These are phyloP conservation scores for Lepus oiostolus DNA, from an alignment of 2,797 vertebrate genomes.

Conservation along the genomic window DNA sequence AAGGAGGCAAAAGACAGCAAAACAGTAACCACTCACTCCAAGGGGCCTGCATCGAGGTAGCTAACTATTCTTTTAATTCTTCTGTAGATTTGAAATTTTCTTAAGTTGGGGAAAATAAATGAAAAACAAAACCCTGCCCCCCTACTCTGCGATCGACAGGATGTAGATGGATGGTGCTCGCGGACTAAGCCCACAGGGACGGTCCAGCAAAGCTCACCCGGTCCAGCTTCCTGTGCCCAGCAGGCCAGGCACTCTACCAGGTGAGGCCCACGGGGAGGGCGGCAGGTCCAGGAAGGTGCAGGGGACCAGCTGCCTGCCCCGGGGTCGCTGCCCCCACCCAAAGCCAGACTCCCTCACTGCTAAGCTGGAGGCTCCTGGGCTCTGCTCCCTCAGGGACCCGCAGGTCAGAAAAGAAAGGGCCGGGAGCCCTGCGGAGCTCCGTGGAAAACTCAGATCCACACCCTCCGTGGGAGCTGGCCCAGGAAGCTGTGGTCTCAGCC, in stretches of 20 bases:
- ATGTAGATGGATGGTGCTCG: neutral
- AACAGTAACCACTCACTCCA: neutral
- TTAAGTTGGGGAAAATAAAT: neutral
- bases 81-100: slow-evolving; percentile 20
- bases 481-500: neutral
- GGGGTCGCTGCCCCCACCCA: rapidly evolving
- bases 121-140: neutral
- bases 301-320: neutral
- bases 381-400: neutral
- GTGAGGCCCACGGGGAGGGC: rapidly evolving
- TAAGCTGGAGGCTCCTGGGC: neutral
- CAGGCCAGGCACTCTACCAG: neutral
- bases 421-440: neutral
- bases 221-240: neutral
- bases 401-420: neutral
- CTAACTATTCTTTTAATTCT: neutral
- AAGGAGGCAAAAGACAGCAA: neutral
- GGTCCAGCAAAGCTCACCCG: no score
- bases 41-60: neutral
- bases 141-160: neutral
- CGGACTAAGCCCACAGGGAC: neutral
- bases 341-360: neutral
- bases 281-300: neutral
- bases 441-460: neutral
- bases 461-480: no score